Conservation (phyloP, 2,888 invertebrate species). For the Polyommatus icarus region DNA sequence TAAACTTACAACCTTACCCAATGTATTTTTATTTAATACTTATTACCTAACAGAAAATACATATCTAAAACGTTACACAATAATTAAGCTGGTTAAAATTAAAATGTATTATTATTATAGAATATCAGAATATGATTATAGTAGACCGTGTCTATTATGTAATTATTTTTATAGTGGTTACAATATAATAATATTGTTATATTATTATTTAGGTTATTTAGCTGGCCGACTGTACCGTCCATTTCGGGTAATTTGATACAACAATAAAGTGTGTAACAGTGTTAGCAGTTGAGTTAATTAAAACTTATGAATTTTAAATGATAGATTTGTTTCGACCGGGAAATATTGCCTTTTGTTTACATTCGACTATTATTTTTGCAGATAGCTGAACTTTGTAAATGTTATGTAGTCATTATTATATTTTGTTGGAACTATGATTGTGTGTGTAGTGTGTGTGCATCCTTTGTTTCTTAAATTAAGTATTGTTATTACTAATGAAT, state of each 20-base stretch:
- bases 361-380: not conserved
- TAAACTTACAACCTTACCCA: too few species aligned
- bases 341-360: slow-evolving; percentile 13
- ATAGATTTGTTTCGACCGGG: slow-evolving; percentile 50
- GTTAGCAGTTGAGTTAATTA: slow-evolving; percentile 78
- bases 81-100: too few species aligned
- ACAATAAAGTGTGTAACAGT: slow-evolving; percentile 78
- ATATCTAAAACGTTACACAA: too few species aligned
- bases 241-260: slow-evolving; percentile 79
- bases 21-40: too few species aligned
- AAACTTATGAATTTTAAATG: slow-evolving; percentile 79
- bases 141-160: too few species aligned
- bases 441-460: not conserved
- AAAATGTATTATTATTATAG: too few species aligned
- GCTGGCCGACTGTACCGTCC: slow-evolving; percentile 59
- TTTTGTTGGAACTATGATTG: not conserved
- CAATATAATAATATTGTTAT: too few species aligned
- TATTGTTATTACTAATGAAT: too few species aligned
- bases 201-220: not conserved
- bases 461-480: not conserved
- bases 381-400: not conserved
- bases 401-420: not conserved
- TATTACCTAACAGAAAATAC: too few species aligned
- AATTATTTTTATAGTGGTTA: too few species aligned
- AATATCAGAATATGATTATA: too few species aligned